Base-by-base conservation (phyloP, 2,113 vertebrate genomes). In the Parotia lawesii region DNA sequence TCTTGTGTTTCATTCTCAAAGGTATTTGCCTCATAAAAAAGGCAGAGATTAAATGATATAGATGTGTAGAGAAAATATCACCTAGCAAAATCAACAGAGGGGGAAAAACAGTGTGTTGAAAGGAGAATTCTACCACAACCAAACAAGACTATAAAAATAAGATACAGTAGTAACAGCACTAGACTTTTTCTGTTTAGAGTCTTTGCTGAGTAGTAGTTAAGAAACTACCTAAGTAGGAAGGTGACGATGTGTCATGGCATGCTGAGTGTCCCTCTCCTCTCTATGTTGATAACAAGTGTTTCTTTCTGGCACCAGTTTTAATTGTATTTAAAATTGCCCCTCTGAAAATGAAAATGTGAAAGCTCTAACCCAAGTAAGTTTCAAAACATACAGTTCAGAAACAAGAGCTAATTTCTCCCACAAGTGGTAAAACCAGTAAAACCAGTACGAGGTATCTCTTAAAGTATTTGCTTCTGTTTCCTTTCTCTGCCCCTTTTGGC, bases 1-100 rank as follows among this genome's bases (percentile, higher is more conserved):
- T 87, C 84, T 87, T 66, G 24, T 75, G 72, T 79, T 93, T 58
- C 82, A 40, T 89, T 96, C 93, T 57, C 58, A 70, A 87, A 95
- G 48, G 38, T 78, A 44, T 73, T 81, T 95, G 33, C 27, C 57
- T 77, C 65, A 87, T 73, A 89, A 96, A 93, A 92, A 73, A 85
- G 45, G n/a, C 72, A 90, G 51, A 83, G 62, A 61, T 89, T 60
- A 94, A 77, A 71, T 20, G 4, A 42, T 60, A 82, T 50, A 65
- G 62, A 60, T 47, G 14, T 56, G 40, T 50, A 15, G 5, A 83
- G 37, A 90, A 94, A 77, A 60, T 51, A 77, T 88, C 44, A 56
- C 85, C 61, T 64, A 72, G 83, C 51, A 72, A 90, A 93, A 67
- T 75, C 71, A 83, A 92, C 79, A 84, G 69, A 86, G 73, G n/a